Base-by-base conservation (phyloP, 23 tunicate genomes). In the Trididemnum clinides region DNA sequence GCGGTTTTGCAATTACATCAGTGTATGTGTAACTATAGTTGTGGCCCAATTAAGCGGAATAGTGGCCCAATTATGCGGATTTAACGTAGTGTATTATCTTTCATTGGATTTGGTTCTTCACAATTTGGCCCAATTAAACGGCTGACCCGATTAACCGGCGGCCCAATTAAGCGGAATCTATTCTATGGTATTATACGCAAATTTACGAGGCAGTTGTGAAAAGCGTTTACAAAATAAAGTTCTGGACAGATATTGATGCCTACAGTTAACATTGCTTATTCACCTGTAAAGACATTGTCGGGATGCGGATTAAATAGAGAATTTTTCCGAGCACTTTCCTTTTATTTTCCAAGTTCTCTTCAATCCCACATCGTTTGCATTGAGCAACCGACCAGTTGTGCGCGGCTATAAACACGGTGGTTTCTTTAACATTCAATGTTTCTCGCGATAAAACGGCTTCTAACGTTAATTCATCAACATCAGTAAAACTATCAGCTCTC, bases 261-360 rank as follows among this genome's bases (percentile, higher is more conserved):
- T 7, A 44, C 15, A 10, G 15, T 15, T 44, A 44, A 44, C 10
- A 44, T 44, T 44, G 15, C 54, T 6, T 62, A 20, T 12, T 12
- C 57, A 92, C 97, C 75, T 87, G 88, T 27, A 92, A 83, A 57
- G 86, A 29, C 97, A 92, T 92, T 2, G 97, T 72, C 34, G 97
- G 97, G 33, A 92, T 83, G 34, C 97, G 72, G 18, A 92, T 39
- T 3, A 86, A 82, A 69, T 71, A 50, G 32, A 92, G 33, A 12
- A 74, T 88, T 21, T 87, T 81, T 57, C 91, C 88, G 0, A 92
- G 73, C 28, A 83, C 91, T 32, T 83, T 82, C 33, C 97, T 82
- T 57, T 82, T 86, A 77, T 87, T 92, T 54, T 28, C 39, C 32
- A 33, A 31, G 12, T 51, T 87, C 18, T 86, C 36, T 51, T 83